phyloP scores from a whole-genome alignment of 2,797 vertebrate species.

The Scomberomorus guttatus region DNA sequence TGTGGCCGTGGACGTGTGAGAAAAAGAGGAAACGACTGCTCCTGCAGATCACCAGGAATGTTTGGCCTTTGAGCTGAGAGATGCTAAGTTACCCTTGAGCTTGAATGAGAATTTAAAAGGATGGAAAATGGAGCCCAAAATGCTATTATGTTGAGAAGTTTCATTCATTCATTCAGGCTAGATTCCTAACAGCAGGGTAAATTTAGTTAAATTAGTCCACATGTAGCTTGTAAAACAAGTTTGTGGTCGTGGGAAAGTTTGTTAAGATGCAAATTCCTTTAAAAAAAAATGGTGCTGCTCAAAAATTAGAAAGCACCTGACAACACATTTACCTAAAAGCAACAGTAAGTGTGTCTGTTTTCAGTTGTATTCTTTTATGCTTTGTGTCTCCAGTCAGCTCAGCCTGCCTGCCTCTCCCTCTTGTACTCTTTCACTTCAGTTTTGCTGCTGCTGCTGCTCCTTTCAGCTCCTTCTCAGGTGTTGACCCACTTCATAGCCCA shows the following conservation, averaged over 20 bases:
- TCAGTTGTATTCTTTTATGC: background rate
- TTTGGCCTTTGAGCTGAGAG: slow-evolving; percentile 25
- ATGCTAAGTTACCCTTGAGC: slow-evolving; percentile 12
- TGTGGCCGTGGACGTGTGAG: background rate
- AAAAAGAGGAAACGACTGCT: background rate
- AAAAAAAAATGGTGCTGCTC: slow-evolving; percentile 5
- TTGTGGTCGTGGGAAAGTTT: slow-evolving; percentile 16
- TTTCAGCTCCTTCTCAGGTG: slow-evolving; percentile 73
- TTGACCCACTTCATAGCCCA: slow-evolving; percentile 63
- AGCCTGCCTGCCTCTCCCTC: background rate
- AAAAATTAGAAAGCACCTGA: slow-evolving; percentile 1
- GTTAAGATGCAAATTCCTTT: slow-evolving; percentile 1
- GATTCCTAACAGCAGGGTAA: slow-evolving; percentile 21
- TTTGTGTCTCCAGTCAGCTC: background rate
- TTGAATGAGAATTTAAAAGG: background rate
- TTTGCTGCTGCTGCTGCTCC: slow-evolving; percentile 32
- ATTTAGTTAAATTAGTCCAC: slow-evolving; percentile 18
- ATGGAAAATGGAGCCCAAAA: background rate
- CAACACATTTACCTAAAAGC: background rate
- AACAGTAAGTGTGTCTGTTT: background rate
- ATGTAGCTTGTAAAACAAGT: slow-evolving; percentile 60
- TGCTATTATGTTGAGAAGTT: background rate
- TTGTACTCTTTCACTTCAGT: slow-evolving; percentile 36
- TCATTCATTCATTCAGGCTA: background rate
- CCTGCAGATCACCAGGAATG: slow-evolving; percentile 30